A percentile compares a stretch with the other conserved stretches of the same genome.
phyloP scores from a whole-genome alignment of 2,113 vertebrate genomes.

The Lontra canadensis region DNA sequence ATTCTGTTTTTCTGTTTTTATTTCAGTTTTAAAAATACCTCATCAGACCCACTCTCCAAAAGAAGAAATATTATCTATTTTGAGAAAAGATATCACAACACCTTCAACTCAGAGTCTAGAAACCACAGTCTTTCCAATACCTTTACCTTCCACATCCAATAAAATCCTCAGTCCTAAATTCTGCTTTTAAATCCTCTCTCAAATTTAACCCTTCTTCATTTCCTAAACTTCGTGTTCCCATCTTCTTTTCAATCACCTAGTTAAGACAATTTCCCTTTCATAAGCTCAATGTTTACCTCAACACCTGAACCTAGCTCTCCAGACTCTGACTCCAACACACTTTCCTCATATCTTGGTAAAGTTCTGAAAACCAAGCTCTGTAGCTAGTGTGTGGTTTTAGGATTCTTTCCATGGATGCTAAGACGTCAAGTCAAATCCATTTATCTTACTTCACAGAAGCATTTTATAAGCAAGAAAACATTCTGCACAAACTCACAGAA shows the following conservation, averaged over 20 bases:
- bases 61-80: not conserved
- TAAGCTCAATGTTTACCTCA: not conserved
- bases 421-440: not conserved
- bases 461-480: constrained; percentile 23
- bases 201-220: not conserved
- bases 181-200: not conserved
- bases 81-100: not conserved
- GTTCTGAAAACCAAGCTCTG: not conserved
- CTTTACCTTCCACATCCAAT: not conserved
- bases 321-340: not conserved
- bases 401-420: not conserved
- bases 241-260: not conserved
- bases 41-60: not conserved
- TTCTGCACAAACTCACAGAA: not conserved
- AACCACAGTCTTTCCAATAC: not conserved
- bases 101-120: not conserved
- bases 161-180: not conserved
- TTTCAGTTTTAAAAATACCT: not conserved
- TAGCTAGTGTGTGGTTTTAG: not conserved
- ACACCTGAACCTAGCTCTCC: not conserved
- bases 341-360: not conserved
- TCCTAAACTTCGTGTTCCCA: not conserved
- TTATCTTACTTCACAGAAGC: not conserved
- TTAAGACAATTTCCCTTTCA: not conserved
- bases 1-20: not conserved